Evolutionary conservation across 2,888 invertebrate genomes (phyloP).

Genomic region (Brachylomia viminalis): DNA sequence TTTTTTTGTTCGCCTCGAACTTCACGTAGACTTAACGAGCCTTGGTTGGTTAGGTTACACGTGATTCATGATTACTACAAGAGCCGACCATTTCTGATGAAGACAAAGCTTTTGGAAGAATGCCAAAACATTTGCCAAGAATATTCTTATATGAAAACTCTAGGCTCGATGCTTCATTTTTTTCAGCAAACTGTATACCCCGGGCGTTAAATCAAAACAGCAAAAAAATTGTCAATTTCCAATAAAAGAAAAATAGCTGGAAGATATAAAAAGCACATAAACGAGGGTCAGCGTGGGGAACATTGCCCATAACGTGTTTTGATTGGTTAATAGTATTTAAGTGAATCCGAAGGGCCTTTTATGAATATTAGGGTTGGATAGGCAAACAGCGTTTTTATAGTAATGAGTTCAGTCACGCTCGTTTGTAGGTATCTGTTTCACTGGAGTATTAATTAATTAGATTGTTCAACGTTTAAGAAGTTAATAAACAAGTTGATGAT

Average conservation of each 20-base stretch:
- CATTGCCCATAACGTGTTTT: conserved; percentile 66
- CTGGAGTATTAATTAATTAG: conserved; percentile 54
- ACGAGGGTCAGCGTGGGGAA: conserved; percentile 62
- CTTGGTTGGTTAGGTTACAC: conserved; percentile 38
- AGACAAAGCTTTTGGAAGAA: conserved; percentile 46
- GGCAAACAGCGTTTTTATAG: conserved; percentile 61
- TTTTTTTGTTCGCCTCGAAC: conserved; percentile 4
- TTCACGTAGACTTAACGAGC: conserved; percentile 19
- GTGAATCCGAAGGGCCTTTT: conserved; percentile 66
- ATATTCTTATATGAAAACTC: conserved; percentile 26
- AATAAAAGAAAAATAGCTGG: conserved; percentile 44
- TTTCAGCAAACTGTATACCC: conserved; percentile 7
- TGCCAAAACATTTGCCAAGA: conserved; percentile 42
- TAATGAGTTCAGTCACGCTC: conserved; percentile 67
- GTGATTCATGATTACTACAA: conserved; percentile 35
- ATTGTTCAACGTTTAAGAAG: conserved; percentile 54
- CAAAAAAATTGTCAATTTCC: conserved; percentile 34
- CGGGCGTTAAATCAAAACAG: conserved; percentile 40
- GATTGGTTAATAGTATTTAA: conserved; percentile 70
- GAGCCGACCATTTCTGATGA: conserved; percentile 30
- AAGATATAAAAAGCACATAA: conserved; percentile 50
- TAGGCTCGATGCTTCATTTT: conserved; percentile 15
- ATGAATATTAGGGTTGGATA: conserved; percentile 64
- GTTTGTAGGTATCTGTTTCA: conserved; percentile 43
- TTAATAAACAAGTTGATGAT: conserved; percentile 51